Evolutionary conservation across 1,140 invertebrate genomes (phyloP), one percentile per base, ranked within the genome.

Genomic region (Cotesia vestalis): DNA sequence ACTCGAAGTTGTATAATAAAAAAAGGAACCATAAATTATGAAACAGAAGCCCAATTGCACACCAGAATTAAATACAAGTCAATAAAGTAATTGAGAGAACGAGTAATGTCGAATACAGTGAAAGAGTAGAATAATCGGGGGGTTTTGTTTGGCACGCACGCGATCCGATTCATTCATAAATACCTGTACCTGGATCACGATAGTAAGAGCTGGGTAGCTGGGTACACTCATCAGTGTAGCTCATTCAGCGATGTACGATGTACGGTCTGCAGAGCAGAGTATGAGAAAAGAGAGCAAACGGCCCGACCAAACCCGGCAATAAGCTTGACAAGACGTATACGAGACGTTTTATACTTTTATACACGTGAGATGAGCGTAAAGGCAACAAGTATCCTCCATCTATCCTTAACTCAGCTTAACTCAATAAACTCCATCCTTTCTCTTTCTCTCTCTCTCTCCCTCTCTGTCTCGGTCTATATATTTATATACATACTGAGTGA

Each of bases 81-180:
- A 35, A 52, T 70, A 76, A 76, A 73, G 75, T 79, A 79, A 78
- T 78, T 77, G 77, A 79, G 73, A 61, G 60, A 73, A 55, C 51
- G 53, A 46, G 76, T 66, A 11, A 46, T 76, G 78, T 77, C 77
- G 73, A 76, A 59, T 20, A 59, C 57, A 59, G 3, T 9, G 8
- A 27, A 20, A 11, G 20, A 78, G 77, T 77, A 75, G 8, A 46
- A 14, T 52, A 38, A 27, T 17, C 46, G 14, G 34, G 1, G n/a
- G 61, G 40, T 4, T 27, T 27, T 27, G 27, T 27, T 27, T 4
- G 69, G 75, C 72, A 76, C 64, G 78, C 78, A 80, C 78, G 79
- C 78, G 78, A 80, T 78, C 78, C 78, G 78, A 82, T 82, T 81
- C 78, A 82, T 81, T 82, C 78, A 82, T 78, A 78, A 80, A 78